Percentiles rank a stretch among this genome's conserved stretches.
Conservation (phyloP, 1,140 invertebrate species). For the Apis dorsata region DNA sequence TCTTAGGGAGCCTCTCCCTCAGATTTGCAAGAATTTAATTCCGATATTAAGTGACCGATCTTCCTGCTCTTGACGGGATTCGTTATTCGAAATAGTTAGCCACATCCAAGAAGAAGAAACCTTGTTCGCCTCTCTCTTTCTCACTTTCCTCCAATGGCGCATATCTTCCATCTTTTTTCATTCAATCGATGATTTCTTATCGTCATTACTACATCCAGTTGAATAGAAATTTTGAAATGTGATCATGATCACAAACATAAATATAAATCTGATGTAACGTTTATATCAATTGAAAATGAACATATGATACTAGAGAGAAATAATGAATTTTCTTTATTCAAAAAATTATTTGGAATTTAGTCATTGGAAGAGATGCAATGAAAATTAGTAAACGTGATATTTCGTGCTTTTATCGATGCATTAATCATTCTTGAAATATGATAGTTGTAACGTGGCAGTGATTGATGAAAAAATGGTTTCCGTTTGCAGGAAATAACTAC, state of each 20-base stretch:
- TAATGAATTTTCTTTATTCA: not conserved
- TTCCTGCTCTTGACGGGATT: not conserved
- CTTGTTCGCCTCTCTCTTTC: too few species aligned
- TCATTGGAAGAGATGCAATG: not conserved
- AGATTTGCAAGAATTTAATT: slow-evolving; percentile 29
- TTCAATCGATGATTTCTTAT: not conserved
- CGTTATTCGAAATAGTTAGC: slow-evolving; percentile 18
- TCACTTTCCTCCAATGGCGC: not conserved
- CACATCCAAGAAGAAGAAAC: not conserved
- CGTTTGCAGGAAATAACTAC: slow-evolving; percentile 82
- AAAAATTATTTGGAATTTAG: too few species aligned
- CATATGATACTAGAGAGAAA: not conserved
- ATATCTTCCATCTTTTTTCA: not conserved
- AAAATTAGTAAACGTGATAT: slow-evolving; percentile 1
- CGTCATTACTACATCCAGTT: not conserved
- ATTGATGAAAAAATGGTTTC: slow-evolving; percentile 23
- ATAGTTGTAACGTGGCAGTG: not conserved
- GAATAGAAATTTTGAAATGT: not conserved
- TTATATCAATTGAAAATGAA: too few species aligned
- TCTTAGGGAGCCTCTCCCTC: slow-evolving; percentile 10
- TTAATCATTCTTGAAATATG: not conserved
- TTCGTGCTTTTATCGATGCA: not conserved
- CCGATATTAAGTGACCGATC: slow-evolving; percentile 14
- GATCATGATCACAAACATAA: too few species aligned
- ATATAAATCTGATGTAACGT: too few species aligned